Base-by-base conservation (phyloP, 2,888 invertebrate genomes). In the Chaetogeoica ovagalla region DNA sequence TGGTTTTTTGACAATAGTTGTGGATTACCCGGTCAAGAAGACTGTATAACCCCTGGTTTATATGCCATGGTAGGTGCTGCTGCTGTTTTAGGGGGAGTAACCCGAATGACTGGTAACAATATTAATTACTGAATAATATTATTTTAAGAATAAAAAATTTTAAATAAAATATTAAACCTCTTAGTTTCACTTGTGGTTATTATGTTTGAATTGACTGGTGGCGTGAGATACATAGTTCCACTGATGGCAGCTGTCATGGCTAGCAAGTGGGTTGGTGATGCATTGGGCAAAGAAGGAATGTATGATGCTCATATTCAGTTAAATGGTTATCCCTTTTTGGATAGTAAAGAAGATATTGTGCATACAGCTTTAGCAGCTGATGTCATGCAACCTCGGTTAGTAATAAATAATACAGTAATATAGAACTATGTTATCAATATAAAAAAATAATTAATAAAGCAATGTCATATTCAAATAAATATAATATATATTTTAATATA, bases 41-140 rank as follows among this genome's bases (percentile, higher is more conserved):
- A 95, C 86, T 96, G 98, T 86, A 97, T 99, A 84, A 98, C 98
- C 13, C 98, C 99, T 0, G 99, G 99, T 0, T 88, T 99, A 71
- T 99, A 99, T 87, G 99, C 99, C 2, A 98, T 99, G 94, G 97
- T 99, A n/a, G 99, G 99, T 1, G 99, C 99, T 0, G n/a, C n/a
- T n/a, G 98, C 99, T 0, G 96, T 96, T 17, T 89, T 99, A 0
- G 99, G 98, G n/a, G n/a, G 98, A 1, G 96, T 98, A 65, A 98
- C 95, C 0, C 88, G 96, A 84, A 97, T 97, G 96, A 97, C 96
- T n/a, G 90, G 90, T 90, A 72, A 82, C 81, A 70, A 59, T 39
- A 43, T 19, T 48, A 57, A 37, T 15, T 39, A 39, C 23, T 55
- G 13, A 65, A 19, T 48, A 48, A 48, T 9, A 48, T 48, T 11